phyloP scores from a whole-genome alignment of 2,888 invertebrate species.

The Didymodactylos carnosus region DNA sequence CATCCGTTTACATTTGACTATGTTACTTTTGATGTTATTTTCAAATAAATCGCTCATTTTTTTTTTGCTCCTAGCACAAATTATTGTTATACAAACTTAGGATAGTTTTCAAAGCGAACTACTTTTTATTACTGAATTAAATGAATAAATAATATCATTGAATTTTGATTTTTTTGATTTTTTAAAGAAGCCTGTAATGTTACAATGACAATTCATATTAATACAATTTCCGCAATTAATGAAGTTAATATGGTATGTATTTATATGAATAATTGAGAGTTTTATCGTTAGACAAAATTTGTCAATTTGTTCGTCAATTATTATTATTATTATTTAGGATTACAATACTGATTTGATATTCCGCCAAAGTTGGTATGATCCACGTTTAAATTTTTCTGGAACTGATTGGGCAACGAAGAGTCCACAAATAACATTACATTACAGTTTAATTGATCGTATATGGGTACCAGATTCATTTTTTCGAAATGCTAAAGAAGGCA shows the following conservation, averaged over 20 bases:
- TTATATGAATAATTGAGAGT: background rate
- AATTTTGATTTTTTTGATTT: background rate
- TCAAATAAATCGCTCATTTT: background rate
- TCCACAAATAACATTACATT: conserved; percentile 13
- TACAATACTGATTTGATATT: conserved; percentile 13
- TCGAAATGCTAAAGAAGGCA: conserved; percentile 14
- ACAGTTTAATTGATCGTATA: conserved; percentile 10
- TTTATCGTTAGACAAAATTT: background rate
- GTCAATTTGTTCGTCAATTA: background rate
- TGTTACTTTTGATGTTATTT: too few species aligned
- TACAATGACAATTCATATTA: conserved; percentile 14
- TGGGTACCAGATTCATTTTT: conserved; percentile 15
- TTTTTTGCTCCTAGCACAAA: too few species aligned
- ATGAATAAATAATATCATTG: background rate
- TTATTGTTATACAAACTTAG: too few species aligned
- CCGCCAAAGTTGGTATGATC: conserved; percentile 14
- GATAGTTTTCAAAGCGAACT: too few species aligned
- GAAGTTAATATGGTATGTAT: conserved; percentile 15
- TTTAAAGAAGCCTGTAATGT: conserved; percentile 1
- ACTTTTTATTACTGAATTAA: background rate
- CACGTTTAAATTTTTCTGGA: conserved; percentile 5
- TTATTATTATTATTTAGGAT: conserved; percentile 5
- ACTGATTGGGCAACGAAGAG: conserved; percentile 7
- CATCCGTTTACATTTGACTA: too few species aligned
- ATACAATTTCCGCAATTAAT: conserved; percentile 12